These are phyloP conservation scores for Zaprionus vittiger DNA, from an alignment of 1,140 invertebrate species.

Conservation along the genomic window DNA sequence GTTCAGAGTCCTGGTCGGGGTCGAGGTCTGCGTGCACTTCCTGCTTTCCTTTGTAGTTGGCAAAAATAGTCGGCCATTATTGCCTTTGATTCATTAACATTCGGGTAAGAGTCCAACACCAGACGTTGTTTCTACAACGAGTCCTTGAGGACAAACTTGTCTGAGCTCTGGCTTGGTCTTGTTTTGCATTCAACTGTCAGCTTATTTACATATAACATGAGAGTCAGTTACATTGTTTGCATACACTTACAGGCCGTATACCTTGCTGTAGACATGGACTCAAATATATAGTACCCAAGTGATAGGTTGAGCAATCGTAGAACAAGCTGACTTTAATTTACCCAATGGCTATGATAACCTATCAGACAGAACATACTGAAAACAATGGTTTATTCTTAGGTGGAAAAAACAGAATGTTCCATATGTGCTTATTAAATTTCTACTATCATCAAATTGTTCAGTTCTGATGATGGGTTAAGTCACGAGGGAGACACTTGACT, in stretches of 20 bases:
- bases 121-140: not conserved
- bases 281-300: not conserved
- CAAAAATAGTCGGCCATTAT: constrained; percentile 58
- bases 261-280: not conserved
- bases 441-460: not conserved
- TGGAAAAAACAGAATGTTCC: not conserved
- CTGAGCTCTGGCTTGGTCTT: constrained; percentile 45
- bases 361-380: not conserved
- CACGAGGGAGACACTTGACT: constrained; percentile 33
- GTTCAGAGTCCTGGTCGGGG: constrained; percentile 14
- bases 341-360: not conserved
- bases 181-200: constrained; percentile 66
- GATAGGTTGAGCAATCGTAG: not conserved
- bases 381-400: not conserved
- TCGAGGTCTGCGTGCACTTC: constrained; percentile 40
- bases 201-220: constrained; percentile 82
- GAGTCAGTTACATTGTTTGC: constrained; percentile 72
- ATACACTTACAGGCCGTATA: constrained; percentile 68
- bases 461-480: constrained; percentile 6
- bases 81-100: constrained; percentile 81
- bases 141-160: constrained; percentile 10
- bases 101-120: constrained; percentile 31
- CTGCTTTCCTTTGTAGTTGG: constrained; percentile 62
- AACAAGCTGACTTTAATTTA: not conserved
- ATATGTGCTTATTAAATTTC: constrained; percentile 1